Evolutionary conservation across 1,140 invertebrate species (phyloP).

Genomic region (Cotesia chilonis): DNA sequence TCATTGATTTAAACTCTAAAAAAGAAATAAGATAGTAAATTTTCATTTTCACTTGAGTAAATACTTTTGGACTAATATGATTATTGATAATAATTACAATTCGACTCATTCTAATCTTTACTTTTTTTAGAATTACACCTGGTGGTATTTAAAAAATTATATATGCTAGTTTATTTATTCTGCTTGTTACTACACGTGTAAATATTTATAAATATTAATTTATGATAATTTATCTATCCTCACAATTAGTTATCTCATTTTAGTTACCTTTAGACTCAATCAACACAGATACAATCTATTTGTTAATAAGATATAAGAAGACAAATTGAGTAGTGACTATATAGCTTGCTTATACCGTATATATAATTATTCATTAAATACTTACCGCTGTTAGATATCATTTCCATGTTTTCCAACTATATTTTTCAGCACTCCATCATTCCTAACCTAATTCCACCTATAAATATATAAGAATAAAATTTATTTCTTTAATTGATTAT

Average conservation of each 20-base stretch:
- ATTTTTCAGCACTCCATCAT: conserved; percentile 23
- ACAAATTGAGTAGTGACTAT: not conserved
- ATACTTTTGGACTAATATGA: too few species aligned
- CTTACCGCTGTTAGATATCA: conserved; percentile 40
- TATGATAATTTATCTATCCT: conserved; percentile 5
- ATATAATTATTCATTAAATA: not conserved
- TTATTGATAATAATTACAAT: not conserved
- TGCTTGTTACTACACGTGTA: too few species aligned
- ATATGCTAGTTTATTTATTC: too few species aligned
- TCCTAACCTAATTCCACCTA: conserved; percentile 30
- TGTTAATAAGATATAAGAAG: conserved; percentile 11
- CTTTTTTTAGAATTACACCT: conserved; percentile 1
- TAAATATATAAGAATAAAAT: not conserved
- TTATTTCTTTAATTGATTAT: not conserved
- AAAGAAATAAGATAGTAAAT: conserved; percentile 26
- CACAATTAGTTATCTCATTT: conserved; percentile 34
- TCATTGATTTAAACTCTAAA: conserved; percentile 63
- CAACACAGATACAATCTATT: conserved; percentile 9
- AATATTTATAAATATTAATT: not conserved
- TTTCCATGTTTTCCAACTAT: conserved; percentile 34
- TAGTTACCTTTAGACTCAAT: conserved; percentile 36
- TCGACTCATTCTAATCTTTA: not conserved
- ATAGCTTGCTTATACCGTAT: not conserved
- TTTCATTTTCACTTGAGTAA: too few species aligned
- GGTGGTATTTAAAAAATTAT: too few species aligned